phyloP scores from a whole-genome alignment of 2,888 invertebrate genomes.

The Podabrus alpinus region DNA sequence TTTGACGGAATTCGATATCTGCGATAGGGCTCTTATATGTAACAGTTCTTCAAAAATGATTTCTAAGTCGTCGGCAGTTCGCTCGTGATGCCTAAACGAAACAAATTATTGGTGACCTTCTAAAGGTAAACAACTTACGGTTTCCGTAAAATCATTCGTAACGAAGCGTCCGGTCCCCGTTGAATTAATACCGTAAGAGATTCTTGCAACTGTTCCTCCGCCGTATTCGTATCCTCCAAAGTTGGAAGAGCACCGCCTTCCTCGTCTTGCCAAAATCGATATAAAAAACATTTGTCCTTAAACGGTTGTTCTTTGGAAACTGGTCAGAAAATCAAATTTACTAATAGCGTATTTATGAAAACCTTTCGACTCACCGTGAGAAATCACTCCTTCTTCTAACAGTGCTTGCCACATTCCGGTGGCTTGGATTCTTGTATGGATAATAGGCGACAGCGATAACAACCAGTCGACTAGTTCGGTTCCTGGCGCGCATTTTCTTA shows the following conservation, averaged over 20 bases:
- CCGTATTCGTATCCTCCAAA: conserved; percentile 64
- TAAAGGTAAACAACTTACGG: conserved; percentile 63
- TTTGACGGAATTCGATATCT: conserved; percentile 81
- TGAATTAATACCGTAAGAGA: conserved; percentile 68
- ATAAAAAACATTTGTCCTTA: conserved; percentile 81
- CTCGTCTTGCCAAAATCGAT: conserved; percentile 79
- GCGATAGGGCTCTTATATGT: conserved; percentile 79
- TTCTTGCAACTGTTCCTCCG: conserved; percentile 72
- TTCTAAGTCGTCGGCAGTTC: conserved; percentile 78
- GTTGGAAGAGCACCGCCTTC: conserved; percentile 61
- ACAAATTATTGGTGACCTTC: neutral
- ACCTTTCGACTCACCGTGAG: conserved; percentile 75
- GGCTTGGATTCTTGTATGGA: conserved; percentile 70
- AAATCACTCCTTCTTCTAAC: conserved; percentile 77
- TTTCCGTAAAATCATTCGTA: conserved; percentile 80
- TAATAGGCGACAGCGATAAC: conserved; percentile 64
- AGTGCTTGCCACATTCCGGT: conserved; percentile 84
- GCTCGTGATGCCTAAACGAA: conserved; percentile 69
- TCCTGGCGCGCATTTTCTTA: conserved; percentile 74
- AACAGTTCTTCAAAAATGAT: conserved; percentile 81
- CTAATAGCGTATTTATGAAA: too few species aligned
- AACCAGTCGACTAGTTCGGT: conserved; percentile 84
- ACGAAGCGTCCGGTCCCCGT: conserved; percentile 76
- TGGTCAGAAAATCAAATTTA: conserved; percentile 46
- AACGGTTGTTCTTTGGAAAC: conserved; percentile 80